Conservation (phyloP, 2,888 invertebrate genomes). For the Acleris laterana region DNA sequence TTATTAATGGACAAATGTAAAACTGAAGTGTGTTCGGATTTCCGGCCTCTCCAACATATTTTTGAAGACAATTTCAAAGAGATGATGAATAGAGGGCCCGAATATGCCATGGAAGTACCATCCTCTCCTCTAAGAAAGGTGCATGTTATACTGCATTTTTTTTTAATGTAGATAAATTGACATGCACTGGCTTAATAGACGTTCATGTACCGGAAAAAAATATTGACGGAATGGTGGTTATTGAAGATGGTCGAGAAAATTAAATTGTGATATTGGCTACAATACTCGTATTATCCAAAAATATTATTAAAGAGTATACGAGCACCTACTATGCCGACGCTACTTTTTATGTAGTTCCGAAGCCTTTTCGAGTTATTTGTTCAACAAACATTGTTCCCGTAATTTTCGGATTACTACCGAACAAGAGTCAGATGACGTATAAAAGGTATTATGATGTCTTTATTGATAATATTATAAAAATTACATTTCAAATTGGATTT, state of each 20-base stretch:
- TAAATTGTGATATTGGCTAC: background rate
- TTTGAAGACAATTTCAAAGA: background rate
- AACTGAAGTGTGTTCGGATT: background rate
- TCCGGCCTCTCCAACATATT: background rate
- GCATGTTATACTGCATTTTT: background rate
- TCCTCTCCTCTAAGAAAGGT: background rate
- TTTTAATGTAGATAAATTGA: background rate
- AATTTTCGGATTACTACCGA: background rate
- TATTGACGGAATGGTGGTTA: background rate
- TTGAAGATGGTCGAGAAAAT: background rate
- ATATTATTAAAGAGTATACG: background rate
- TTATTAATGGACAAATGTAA: background rate
- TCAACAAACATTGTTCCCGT: background rate
- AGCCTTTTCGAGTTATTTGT: conserved; percentile 1
- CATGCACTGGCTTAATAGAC: background rate
- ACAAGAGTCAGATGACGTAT: background rate
- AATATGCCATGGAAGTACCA: background rate
- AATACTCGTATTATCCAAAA: too few relatives aligned
- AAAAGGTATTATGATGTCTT: too few relatives aligned
- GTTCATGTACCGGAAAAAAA: background rate
- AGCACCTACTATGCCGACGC: background rate
- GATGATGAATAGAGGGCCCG: background rate
- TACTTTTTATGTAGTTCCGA: conserved; percentile 1
- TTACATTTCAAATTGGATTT: too few relatives aligned
- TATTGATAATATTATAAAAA: too few relatives aligned